These are phyloP conservation scores for Anseranas semipalmata DNA, from an alignment of 2,113 vertebrate genomes.

Conservation along the genomic window DNA sequence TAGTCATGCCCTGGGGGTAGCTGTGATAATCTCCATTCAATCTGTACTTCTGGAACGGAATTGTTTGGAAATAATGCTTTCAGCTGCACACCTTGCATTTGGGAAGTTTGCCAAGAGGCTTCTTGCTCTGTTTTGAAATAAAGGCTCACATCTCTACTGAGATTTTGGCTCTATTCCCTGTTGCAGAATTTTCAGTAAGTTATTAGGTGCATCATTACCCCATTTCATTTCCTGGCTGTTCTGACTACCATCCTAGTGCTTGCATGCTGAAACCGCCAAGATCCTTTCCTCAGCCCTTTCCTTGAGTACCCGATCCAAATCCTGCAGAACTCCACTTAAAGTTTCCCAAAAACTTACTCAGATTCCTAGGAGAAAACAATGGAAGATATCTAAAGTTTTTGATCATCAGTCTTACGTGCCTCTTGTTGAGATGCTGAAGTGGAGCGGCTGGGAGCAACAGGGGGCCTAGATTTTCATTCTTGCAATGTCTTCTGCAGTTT, in stretches of 20 bases:
- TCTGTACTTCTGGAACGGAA: constrained; percentile 46
- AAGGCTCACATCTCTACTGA: constrained; percentile 44
- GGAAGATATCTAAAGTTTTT: neutral
- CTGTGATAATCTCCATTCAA: constrained; percentile 37
- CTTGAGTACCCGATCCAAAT: neutral
- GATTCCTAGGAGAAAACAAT: neutral
- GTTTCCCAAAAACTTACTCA: neutral
- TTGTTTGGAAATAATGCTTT: constrained; percentile 60
- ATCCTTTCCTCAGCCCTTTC: neutral
- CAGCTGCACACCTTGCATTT: constrained; percentile 62
- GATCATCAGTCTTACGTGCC: neutral
- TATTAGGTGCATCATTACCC: constrained; percentile 68
- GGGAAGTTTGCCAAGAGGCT: constrained; percentile 59
- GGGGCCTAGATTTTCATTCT: neutral
- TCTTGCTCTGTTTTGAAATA: constrained; percentile 62
- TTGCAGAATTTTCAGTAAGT: constrained; percentile 58
- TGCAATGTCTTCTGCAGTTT: neutral
- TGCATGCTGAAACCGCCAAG: neutral
- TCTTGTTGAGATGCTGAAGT: neutral
- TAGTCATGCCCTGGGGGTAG: constrained; percentile 48
- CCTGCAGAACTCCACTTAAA: neutral
- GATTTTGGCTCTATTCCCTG: constrained; percentile 58
- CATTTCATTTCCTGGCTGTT: constrained; percentile 60
- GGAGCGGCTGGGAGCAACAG: neutral
- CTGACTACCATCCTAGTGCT: constrained; percentile 11